Evolutionary conservation across 1,140 invertebrate species (phyloP), one percentile per base, ranked within the genome.

Genomic region (Leptinotarsa defecta): DNA sequence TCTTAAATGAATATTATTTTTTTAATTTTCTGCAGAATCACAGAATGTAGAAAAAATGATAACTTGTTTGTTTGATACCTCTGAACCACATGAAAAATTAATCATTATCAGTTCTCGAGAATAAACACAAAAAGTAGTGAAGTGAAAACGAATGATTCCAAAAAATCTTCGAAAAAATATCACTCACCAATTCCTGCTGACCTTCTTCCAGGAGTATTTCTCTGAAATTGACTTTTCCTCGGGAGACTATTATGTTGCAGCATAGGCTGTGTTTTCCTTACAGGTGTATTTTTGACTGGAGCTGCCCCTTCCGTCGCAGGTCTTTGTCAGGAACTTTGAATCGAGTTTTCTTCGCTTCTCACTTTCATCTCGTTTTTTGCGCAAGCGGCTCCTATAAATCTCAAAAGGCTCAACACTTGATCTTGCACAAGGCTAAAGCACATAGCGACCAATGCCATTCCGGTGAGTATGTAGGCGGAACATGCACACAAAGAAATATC

Each of bases 361-460:
- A 67, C 71, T 83, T 83, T 83, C 68, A 65, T 65, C 17, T 68
- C 68, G 61, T 80, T 78, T 68, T 75, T 79, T 0, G 80, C 79
- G 73, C 82, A 83, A 24, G 76, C 78, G 2, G 81, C 79, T 22
- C 81, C 82, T 52, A 86, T 79, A 11, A 82, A 82, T 74, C 49
- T n/a, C 64, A 67, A 52, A 13, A 68, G 65, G 52, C 8, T 71
- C 17, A 71, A 17, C 3, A 74, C 92, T 86, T 98, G 95, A 81
- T 97, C 96, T 86, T 98, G 96, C 76, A 98, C 95, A 64, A 99
- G 87, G 85, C 96, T 97, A 87, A 98, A 98, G 86, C 96, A 97
- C 94, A 98, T 98, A 19, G 96, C 96, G 75, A 98, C 93, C 71
- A 99, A 89, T 5, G 96, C 95, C 91, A 99, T 95, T 19, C 97